Evolutionary conservation across 2,113 vertebrate genomes (phyloP).

Genomic region (Tor tambroides): DNA sequence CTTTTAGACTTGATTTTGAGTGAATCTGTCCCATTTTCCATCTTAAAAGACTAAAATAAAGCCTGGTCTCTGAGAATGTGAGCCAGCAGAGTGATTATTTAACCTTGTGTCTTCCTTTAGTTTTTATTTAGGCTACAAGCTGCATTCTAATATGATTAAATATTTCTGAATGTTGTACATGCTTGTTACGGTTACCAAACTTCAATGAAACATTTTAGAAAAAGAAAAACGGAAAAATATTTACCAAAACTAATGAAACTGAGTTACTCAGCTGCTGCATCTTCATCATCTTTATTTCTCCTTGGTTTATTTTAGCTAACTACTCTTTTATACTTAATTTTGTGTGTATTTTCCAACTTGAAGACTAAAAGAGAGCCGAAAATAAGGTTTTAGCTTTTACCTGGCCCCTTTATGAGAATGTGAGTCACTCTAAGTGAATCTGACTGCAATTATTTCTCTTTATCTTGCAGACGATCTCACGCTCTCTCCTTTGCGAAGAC

Average conservation of each 20-base stretch:
- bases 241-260: no score
- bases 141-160: background rate
- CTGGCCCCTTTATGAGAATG: slow-evolving; percentile 68
- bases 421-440: slow-evolving; percentile 79
- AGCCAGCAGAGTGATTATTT: background rate
- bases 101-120: background rate
- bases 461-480: slow-evolving; percentile 95
- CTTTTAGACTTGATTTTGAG: background rate
- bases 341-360: background rate
- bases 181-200: background rate
- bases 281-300: background rate
- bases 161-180: background rate
- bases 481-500: slow-evolving; percentile 89
- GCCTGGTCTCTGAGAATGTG: background rate
- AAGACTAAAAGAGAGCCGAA: background rate
- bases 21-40: background rate
- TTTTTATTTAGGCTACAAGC: background rate
- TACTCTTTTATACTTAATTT: background rate
- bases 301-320: background rate
- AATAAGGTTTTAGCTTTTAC: slow-evolving; percentile 20
- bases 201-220: background rate
- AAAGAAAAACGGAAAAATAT: background rate
- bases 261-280: background rate
- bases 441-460: slow-evolving; percentile 89
- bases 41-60: background rate